Evolutionary conservation across 2,113 vertebrate species (phyloP), one percentile per base, ranked within the genome.

Genomic region (Zingel zingel): DNA sequence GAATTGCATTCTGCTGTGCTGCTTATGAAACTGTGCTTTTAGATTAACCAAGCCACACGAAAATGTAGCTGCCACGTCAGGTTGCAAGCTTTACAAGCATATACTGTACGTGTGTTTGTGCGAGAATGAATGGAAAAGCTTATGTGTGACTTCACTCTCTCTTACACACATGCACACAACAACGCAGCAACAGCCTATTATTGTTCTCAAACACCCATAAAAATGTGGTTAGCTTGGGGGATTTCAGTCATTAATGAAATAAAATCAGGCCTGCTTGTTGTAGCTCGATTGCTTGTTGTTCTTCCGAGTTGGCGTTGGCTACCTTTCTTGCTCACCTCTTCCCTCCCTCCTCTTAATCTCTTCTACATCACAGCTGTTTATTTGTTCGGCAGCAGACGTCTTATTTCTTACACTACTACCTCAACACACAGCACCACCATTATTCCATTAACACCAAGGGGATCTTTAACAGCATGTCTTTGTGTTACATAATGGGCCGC

Each of bases 131-230:
- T 56, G 56, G 19, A 59, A 76, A 85, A 67, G 47, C 54, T 84
- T 63, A 72, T 23, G 14, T 6, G 9, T 3, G 19, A 61, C 43
- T 77, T 83, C 53, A 54, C 48, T 43, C 30, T 64, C 70, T 66
- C 47, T 30, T 15, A 54, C 18, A 76, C 36, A 72, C 57, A 80
- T 43, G 16, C 64, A 74, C 61, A 51, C 50, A 82, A 45, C 74
- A 50, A 66, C 12, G 3, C 59, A 81, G 82, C 63, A 83, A 87
- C 77, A 87, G 78, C 67, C 70, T 21, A 75, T 83, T 68, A 86
- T 88, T 89, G 88, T 81, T 88, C 73, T 87, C 62, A 84, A 87
- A 88, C 63, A 30, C 48, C 62, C 78, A 87, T 89, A 90, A 87
- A 89, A 84, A 63, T 16, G 62, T 10, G 61, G 79, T 85, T 87